phyloP scores from a whole-genome alignment of 2,888 invertebrate genomes.

The Polydrusus cervinus region DNA sequence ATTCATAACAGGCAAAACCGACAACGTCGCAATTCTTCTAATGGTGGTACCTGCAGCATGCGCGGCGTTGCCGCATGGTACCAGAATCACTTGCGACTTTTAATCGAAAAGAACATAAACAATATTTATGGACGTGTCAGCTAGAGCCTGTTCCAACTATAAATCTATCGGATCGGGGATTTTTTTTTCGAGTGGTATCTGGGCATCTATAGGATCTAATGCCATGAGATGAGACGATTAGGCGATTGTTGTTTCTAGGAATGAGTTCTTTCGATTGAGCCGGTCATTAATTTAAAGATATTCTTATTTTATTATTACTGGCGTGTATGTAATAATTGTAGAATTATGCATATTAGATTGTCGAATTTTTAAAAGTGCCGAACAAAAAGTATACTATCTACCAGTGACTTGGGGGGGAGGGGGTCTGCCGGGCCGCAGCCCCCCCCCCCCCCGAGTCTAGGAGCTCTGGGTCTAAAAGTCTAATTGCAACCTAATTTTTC shows the following conservation, averaged over 20 bases:
- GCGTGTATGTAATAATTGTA: too few relatives aligned
- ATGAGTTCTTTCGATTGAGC: conserved; percentile 17
- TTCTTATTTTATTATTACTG: neutral
- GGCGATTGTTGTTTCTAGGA: conserved; percentile 28
- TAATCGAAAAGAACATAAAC: conserved; percentile 67
- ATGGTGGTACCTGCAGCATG: conserved; percentile 49
- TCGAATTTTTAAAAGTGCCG: too few relatives aligned
- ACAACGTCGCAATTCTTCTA: conserved; percentile 43
- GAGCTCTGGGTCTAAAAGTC: too few relatives aligned
- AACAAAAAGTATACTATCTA: neutral
- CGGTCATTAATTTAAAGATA: conserved; percentile 8
- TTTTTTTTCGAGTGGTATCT: conserved; percentile 49
- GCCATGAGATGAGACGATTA: conserved; percentile 47
- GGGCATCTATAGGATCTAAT: conserved; percentile 54
- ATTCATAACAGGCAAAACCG: neutral
- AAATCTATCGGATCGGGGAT: conserved; percentile 67
- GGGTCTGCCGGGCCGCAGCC: too few relatives aligned
- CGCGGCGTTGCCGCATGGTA: conserved; percentile 49
- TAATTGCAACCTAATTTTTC: too few relatives aligned
- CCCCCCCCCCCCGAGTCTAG: too few relatives aligned
- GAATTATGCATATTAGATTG: too few relatives aligned
- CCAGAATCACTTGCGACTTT: conserved; percentile 53
- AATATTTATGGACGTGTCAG: conserved; percentile 72
- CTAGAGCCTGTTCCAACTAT: conserved; percentile 70
- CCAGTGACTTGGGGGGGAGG: too few relatives aligned